Evolutionary conservation across 2,888 invertebrate genomes (phyloP), one percentile per base, ranked within the genome.

Genomic region (Ornithoptera priamus): DNA sequence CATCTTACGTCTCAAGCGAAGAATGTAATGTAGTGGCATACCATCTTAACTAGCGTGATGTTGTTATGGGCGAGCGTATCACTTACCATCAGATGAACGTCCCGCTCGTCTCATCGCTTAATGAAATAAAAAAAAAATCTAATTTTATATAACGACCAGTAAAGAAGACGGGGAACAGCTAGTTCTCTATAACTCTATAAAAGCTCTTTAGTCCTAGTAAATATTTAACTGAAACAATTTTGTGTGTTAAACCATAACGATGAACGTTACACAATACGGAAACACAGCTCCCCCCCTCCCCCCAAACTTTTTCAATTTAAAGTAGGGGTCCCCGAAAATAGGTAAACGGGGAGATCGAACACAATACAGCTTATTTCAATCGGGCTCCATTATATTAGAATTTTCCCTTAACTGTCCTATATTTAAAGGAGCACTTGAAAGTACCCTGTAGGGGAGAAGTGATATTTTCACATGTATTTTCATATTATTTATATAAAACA

Each of bases 221-320:
- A 62, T 30, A 59, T 68, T 62, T 62, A 20, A 59, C 30, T 39
- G 20, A 2, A 50, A 59, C 58, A 53, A 64, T 81, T 73, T 74
- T 72, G 75, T 72, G 71, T 77, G 81, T 82, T 80, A 81, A 56
- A 24, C 63, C 64, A 58, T 59, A 42, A 59, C 60, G 67, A 70
- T 63, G 58, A 39, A 63, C 24, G 20, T 80, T 68, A 75, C 74
- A 70, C 72, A 66, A 75, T 56, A 50, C 66, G 24, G 24, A 46
- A 62, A 59, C 39, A 56, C 59, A 53, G 62, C 65, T 60, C 50
- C 39, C 59, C 42, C 53, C 30, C 30, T 3, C 30, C 30, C 30
- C 30, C 3, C 36, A 70, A 70, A 70, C 67, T 70, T 70, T 70
- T 67, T 63, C 63, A 70, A 70, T 70, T 70, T 63, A 46, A 46